Base-by-base conservation (phyloP, 1,140 invertebrate species). In the Zaprionus ghesquierei region DNA sequence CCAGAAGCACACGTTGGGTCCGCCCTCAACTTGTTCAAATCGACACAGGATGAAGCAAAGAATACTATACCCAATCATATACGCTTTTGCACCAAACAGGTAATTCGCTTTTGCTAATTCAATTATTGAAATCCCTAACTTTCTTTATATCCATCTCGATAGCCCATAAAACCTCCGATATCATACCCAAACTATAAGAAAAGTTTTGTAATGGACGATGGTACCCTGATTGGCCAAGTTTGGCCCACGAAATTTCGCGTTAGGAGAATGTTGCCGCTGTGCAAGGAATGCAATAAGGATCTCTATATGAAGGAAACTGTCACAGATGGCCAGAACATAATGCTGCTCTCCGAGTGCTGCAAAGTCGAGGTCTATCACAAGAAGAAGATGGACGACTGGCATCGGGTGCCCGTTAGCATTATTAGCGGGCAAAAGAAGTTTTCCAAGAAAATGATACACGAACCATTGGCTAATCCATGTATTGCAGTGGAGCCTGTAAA, bases 331-430 rank as follows among this genome's bases (percentile, higher is more conserved):
- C 31, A 46, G 5, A 77, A 79, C 35, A 44, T 86, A 0, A 46
- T 86, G 23, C 54, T 86, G 5, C 41, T 86, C 5, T 75, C 80
- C 3, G 75, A 72, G 38, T 87, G 81, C 44, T 86, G 81, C 22
- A 46, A 50, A 1, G 64, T 86, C 0, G 53, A 79, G 22, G 64
- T 86, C 9, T 76, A 87, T 61, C 53, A 62, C 0, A 58, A 64
- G 13, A 20, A 53, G 8, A 78, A 70, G 33, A 46, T 86, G 1
- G 81, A 81, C 0, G 71, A 69, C 2, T 61, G 77, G 82, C 63
- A 82, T 56, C 63, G 44, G 10, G 82, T 86, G 10, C 62, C 50
- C 9, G 81, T 86, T 2, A 29, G 55, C 10, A 65, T n/a, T 68
- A 8, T 79, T 86, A 46, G 51, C 56, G 0, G 82, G 79, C 1